Evolutionary conservation across 2,888 invertebrate species (phyloP).

Genomic region (Sarcophaga variegata): DNA sequence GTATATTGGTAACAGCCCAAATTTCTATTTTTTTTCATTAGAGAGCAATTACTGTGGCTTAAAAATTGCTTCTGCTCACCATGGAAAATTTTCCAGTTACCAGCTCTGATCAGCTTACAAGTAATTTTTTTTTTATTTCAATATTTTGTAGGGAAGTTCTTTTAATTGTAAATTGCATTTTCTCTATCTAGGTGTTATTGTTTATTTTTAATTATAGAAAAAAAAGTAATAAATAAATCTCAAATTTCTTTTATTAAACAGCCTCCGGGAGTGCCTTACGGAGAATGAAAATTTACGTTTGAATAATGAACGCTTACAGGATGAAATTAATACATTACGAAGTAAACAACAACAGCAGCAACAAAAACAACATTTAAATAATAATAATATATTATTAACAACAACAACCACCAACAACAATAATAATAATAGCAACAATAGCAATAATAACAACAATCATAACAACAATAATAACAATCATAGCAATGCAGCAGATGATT

Average conservation of each 20-base stretch:
- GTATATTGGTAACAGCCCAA: too few relatives aligned
- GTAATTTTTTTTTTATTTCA: too few relatives aligned
- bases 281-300: conserved; percentile 77
- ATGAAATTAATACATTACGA: conserved; percentile 76
- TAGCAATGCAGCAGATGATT: conserved; percentile 71
- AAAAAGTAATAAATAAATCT: not conserved
- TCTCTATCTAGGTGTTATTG: too few relatives aligned
- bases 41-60: too few relatives aligned
- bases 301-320: conserved; percentile 77
- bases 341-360: conserved; percentile 74
- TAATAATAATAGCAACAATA: conserved; percentile 73
- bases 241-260: conserved; percentile 54
- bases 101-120: too few relatives aligned
- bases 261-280: conserved; percentile 79
- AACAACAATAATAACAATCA: conserved; percentile 75
- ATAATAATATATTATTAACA: conserved; percentile 57
- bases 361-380: conserved; percentile 61
- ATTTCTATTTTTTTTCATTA: too few relatives aligned
- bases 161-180: too few relatives aligned
- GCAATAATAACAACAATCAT: conserved; percentile 74
- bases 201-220: not conserved
- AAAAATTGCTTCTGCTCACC: too few relatives aligned
- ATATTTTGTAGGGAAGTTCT: too few relatives aligned
- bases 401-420: conserved; percentile 53
- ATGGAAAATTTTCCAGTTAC: too few relatives aligned